A percentile compares a stretch with the other conserved stretches of the same genome.
Conservation (phyloP, 2,797 vertebrate species). For the Rhynchotus rufescens region DNA sequence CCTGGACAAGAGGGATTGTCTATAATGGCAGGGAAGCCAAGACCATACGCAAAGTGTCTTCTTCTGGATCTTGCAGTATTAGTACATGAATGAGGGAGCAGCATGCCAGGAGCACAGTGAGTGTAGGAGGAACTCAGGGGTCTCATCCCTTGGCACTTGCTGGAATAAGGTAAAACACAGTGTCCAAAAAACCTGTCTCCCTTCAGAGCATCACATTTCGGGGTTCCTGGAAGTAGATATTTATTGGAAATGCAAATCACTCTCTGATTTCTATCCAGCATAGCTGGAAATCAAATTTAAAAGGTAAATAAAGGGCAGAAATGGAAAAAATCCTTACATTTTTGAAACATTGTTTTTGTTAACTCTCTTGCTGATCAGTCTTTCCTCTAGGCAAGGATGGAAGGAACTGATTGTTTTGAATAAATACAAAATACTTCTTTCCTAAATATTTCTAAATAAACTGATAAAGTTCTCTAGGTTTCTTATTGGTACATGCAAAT, state of each 20-base stretch:
- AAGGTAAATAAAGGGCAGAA: background rate
- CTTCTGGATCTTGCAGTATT: background rate
- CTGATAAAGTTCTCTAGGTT: background rate
- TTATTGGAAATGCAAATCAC: background rate
- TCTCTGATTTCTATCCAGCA: background rate
- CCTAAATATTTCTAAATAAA: background rate
- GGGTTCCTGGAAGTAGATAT: background rate
- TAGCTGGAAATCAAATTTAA: background rate
- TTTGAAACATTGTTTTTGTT: background rate
- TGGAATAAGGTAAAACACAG: background rate
- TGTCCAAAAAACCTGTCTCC: background rate
- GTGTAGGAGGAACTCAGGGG: background rate
- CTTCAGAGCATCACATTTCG: background rate
- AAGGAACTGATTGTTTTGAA: constrained; percentile 18
- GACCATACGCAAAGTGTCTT: background rate
- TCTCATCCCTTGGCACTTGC: background rate
- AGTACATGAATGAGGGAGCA: background rate
- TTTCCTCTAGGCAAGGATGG: background rate
- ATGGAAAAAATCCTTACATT: background rate
- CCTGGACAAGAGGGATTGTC: background rate
- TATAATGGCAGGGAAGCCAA: background rate
- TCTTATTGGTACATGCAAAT: background rate
- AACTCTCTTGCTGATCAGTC: background rate
- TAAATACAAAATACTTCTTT: background rate
- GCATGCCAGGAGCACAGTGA: background rate